Evolutionary conservation across 2,113 vertebrate genomes (phyloP).

Genomic region (Cyanoderma ruficeps): DNA sequence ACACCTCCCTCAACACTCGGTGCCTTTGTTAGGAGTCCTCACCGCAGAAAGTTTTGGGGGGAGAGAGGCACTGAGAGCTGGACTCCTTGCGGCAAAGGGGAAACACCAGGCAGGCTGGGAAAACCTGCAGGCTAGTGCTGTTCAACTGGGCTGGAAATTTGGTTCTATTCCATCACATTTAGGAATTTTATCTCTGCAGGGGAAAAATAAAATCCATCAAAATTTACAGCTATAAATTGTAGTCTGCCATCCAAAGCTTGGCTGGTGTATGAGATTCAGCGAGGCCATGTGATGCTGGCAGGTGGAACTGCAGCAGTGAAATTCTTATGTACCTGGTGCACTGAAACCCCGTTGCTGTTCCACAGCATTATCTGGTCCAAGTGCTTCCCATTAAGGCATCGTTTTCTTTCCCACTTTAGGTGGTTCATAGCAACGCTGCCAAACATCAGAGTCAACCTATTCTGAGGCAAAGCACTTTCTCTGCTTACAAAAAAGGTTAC

Average conservation of each 20-base stretch:
- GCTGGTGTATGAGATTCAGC: not conserved
- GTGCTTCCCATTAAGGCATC: not conserved
- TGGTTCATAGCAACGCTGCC: not conserved
- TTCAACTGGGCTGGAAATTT: not conserved
- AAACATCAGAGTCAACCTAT: not conserved
- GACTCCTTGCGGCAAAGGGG: not conserved
- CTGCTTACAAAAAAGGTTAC: not conserved
- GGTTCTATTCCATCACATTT: not conserved
- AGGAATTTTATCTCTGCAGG: not conserved
- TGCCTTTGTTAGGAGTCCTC: not conserved
- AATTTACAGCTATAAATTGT: not conserved
- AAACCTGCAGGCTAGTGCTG: not conserved
- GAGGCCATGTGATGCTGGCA: not conserved
- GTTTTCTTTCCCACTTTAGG: not conserved
- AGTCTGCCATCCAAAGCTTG: not conserved
- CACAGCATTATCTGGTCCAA: not conserved
- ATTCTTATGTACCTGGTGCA: rapidly evolving
- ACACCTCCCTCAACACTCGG: rapidly evolving
- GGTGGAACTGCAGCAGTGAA: not conserved
- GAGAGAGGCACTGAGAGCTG: not conserved
- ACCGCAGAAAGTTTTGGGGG: not conserved
- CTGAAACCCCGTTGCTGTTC: not conserved
- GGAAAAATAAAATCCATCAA: not conserved
- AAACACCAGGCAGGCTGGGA: not conserved
- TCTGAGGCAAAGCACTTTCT: not conserved